Conservation (phyloP, 2,888 invertebrate genomes). For the Dendrolimus pini region DNA sequence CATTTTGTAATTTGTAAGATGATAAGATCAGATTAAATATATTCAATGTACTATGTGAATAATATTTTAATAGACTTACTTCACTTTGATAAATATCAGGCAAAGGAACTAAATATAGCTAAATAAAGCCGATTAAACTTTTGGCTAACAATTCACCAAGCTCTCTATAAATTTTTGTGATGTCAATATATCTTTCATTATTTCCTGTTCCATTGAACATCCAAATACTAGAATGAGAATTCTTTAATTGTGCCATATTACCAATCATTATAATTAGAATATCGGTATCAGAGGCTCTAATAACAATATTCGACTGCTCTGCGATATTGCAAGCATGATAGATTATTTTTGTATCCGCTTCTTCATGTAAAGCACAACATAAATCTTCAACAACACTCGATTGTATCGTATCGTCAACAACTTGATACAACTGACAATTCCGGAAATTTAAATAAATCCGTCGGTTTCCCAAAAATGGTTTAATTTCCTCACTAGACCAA, state of each 20-base stretch:
- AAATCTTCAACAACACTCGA: neutral
- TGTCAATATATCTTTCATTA: slow-evolving; percentile 3
- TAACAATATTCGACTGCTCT: neutral
- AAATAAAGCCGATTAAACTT: neutral
- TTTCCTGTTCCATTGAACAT: neutral
- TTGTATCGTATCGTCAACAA: neutral
- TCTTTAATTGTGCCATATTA: neutral
- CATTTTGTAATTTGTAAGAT: too few species aligned
- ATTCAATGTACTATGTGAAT: too few species aligned
- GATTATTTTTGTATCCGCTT: slow-evolving; percentile 1
- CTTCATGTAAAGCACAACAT: neutral
- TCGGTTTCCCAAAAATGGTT: neutral
- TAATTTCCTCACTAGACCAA: neutral
- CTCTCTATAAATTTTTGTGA: slow-evolving; percentile 2
- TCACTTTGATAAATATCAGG: too few species aligned
- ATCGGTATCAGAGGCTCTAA: neutral
- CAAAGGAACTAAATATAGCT: too few species aligned
- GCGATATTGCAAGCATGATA: neutral
- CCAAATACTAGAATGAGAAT: neutral
- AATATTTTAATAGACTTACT: too few species aligned
- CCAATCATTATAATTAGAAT: neutral
- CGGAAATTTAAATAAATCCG: neutral
- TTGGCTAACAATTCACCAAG: slow-evolving; percentile 3
- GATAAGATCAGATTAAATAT: too few species aligned
- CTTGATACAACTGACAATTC: neutral